These are phyloP conservation scores for Mythimna vitellina DNA, from an alignment of 2,888 invertebrate genomes.

Conservation along the genomic window DNA sequence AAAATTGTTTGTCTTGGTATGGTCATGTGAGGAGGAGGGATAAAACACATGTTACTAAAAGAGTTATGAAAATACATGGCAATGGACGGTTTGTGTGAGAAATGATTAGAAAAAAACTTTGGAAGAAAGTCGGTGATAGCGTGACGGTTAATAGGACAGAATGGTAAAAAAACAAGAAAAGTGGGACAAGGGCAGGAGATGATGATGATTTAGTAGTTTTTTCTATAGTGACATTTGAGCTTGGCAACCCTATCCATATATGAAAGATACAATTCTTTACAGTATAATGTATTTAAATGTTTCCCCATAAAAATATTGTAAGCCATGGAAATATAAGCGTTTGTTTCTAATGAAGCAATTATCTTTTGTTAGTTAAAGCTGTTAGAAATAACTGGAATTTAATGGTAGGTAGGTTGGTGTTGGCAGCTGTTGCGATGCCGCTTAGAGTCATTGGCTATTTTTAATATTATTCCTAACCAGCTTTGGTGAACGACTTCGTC, in stretches of 20 bases:
- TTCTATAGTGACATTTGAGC: neutral
- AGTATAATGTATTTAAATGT: constrained; percentile 55
- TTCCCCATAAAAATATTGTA: constrained; percentile 58
- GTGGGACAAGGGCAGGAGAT: too few species aligned
- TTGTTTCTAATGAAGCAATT: constrained; percentile 58
- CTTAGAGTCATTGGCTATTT: neutral
- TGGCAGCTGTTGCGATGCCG: constrained; percentile 17
- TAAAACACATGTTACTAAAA: too few species aligned
- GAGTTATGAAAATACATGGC: too few species aligned
- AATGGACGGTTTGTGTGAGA: too few species aligned
- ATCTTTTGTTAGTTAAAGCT: constrained; percentile 51
- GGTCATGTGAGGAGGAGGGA: too few species aligned
- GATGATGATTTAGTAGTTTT: too few species aligned
- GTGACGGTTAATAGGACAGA: too few species aligned
- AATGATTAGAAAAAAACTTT: neutral
- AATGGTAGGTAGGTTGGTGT: constrained; percentile 21
- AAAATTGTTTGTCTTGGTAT: too few species aligned
- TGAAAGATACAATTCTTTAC: constrained; percentile 48
- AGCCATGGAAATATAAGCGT: constrained; percentile 42
- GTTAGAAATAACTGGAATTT: constrained; percentile 30
- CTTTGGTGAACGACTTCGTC: neutral
- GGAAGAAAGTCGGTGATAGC: neutral
- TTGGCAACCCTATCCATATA: constrained; percentile 47
- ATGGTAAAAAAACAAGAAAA: too few species aligned
- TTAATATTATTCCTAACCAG: neutral